Evolutionary conservation across 2,113 vertebrate species (phyloP).

Genomic region (Microcebus griseorufus): DNA sequence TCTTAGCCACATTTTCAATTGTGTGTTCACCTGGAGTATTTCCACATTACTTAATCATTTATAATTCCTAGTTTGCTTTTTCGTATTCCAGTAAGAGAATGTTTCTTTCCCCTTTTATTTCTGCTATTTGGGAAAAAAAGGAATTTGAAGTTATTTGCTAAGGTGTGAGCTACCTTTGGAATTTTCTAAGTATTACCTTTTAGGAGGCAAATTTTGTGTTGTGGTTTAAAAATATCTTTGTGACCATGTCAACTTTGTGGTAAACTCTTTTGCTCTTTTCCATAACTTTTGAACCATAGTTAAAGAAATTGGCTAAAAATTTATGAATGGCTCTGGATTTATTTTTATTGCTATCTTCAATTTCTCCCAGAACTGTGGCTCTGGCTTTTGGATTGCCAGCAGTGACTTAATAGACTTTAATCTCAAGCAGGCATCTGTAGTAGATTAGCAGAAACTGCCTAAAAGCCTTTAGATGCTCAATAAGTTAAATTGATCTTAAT

Average conservation of each 20-base stretch:
- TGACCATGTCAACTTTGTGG: not conserved
- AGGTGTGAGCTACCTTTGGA: not conserved
- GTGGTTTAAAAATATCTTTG: not conserved
- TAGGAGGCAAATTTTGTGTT: not conserved
- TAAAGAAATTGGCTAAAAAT: not conserved
- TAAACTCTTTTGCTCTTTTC: not conserved
- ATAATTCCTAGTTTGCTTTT: not conserved
- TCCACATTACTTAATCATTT: slow-evolving; percentile 47
- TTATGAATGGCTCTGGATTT: not conserved
- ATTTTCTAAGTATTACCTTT: slow-evolving; percentile 40
- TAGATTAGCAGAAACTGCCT: not conserved
- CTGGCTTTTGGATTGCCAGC: slow-evolving; percentile 16
- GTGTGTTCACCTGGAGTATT: not conserved
- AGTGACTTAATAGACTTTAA: not conserved
- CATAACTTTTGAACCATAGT: not conserved
- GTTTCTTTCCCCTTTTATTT: not conserved
- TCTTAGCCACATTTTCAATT: not conserved
- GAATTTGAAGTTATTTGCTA: slow-evolving; percentile 1
- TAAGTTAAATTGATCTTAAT: not conserved
- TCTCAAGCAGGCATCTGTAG: not conserved
- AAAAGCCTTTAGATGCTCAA: not conserved
- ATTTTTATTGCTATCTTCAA: not conserved
- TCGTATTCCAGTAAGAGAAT: not conserved
- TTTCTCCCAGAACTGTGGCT: not conserved
- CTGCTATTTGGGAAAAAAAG: not conserved